A percentile compares a stretch with the other conserved stretches of the same genome.
Evolutionary conservation across 1,140 invertebrate genomes (phyloP).

Genomic region (Macrobrachium rosenbergii): DNA sequence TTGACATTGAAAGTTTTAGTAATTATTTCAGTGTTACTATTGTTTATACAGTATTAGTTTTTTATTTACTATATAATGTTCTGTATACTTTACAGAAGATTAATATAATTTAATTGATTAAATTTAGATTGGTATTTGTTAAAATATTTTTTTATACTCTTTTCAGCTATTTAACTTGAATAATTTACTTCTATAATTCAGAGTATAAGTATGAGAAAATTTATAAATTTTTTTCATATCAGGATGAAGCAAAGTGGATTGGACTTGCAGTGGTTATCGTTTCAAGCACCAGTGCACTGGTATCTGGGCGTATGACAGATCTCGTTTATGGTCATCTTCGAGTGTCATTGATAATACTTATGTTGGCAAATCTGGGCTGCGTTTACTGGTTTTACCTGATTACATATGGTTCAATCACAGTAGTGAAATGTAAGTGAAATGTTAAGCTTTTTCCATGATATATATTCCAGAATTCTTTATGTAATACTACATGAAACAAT

Average conservation of each 20-base stretch:
- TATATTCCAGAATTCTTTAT: neutral
- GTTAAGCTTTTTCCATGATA: neutral
- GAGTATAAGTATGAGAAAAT: neutral
- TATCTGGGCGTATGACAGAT: constrained; percentile 37
- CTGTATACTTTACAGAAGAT: too few relatives aligned
- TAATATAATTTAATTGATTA: too few relatives aligned
- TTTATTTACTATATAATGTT: too few relatives aligned
- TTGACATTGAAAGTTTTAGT: too few relatives aligned
- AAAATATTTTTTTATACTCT: neutral
- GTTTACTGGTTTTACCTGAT: constrained; percentile 53
- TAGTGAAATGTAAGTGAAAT: constrained; percentile 36
- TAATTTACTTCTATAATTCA: neutral
- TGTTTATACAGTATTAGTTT: too few relatives aligned
- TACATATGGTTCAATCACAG: constrained; percentile 31
- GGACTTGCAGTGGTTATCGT: neutral
- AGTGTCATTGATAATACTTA: constrained; percentile 26
- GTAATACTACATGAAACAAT: too few relatives aligned
- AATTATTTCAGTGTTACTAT: too few relatives aligned
- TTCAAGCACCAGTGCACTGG: neutral
- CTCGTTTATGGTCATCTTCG: constrained; percentile 43
- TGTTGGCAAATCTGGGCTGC: neutral
- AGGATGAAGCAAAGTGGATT: constrained; percentile 43
- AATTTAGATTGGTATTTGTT: too few relatives aligned
- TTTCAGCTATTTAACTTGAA: neutral
- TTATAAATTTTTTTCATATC: neutral